These are phyloP conservation scores for Calosoma granatense DNA, from an alignment of 1,140 invertebrate species.

Conservation along the genomic window DNA sequence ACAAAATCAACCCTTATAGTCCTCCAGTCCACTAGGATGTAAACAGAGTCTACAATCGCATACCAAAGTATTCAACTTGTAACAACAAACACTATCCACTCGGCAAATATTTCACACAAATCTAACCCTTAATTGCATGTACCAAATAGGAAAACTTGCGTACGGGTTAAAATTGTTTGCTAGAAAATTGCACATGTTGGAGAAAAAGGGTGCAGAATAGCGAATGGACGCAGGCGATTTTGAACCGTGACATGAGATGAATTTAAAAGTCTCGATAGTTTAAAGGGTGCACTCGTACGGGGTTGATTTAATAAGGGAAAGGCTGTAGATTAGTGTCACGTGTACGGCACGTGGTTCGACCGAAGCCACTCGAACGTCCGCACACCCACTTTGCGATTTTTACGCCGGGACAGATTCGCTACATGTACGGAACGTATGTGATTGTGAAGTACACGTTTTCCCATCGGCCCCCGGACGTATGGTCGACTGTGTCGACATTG, in stretches of 20 bases:
- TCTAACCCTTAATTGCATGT: too few relatives aligned
- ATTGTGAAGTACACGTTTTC: neutral
- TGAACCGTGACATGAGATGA: neutral
- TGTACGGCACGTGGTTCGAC: neutral
- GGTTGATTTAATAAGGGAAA: neutral
- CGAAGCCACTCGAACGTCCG: neutral
- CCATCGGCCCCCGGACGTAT: neutral
- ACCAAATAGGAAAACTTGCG: too few relatives aligned
- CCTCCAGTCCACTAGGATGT: too few relatives aligned
- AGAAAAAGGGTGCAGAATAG: too few relatives aligned
- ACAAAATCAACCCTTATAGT: too few relatives aligned
- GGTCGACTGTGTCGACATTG: neutral
- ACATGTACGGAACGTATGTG: neutral
- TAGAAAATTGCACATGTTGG: too few relatives aligned
- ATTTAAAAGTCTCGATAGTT: neutral
- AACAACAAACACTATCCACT: too few relatives aligned
- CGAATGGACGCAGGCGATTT: neutral
- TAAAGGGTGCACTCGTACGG: neutral
- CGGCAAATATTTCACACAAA: too few relatives aligned
- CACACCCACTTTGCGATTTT: neutral
- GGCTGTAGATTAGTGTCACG: neutral
- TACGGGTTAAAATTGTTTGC: too few relatives aligned
- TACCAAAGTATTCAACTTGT: too few relatives aligned
- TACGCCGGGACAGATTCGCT: neutral
- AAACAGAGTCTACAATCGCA: too few relatives aligned